Evolutionary conservation across 2,888 invertebrate genomes (phyloP), one percentile per base, ranked within the genome.

Genomic region (Salticus scenicus): DNA sequence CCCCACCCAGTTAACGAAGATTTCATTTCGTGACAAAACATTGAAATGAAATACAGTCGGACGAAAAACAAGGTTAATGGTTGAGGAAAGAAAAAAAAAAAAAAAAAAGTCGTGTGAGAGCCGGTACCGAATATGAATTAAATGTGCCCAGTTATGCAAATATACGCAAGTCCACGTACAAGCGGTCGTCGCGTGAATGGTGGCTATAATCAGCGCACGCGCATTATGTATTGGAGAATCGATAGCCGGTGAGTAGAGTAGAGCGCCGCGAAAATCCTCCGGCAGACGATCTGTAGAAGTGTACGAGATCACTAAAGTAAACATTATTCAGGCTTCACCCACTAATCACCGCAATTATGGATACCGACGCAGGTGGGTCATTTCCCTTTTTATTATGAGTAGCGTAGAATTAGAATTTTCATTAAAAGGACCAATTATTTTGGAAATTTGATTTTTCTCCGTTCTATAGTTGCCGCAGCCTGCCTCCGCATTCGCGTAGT

Each of bases 281-380:
- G 74, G 57, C 80, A 81, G 80, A 81, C 73, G 69, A 81, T 64
- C 20, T 66, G 51, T 51, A 69, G 69, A 57, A 67, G 74, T 72
- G 72, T 72, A 72, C 66, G 31, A 33, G 74, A 37, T 20, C 28
- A 67, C 51, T 47, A 74, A 74, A 47, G 41, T 63, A 72, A 63
- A 67, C 37, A 74, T 81, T 69, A 47, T 74, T 81, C 69, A 47
- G 51, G 17, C 42, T 51, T 81, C 28, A 66, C 30, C 20, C 30
- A 24, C 57, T 4, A 20, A 57, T 24, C 17, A n/a, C 66, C 12
- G n/a, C 31, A 31, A 63, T 31, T 12, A 81, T 81, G 80, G 80
- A 81, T 74, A 74, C 80, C 80, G 80, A 81, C 69, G 51, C 74
- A 81, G 80, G 80, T 81, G 24, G 51, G 80, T 67, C 17, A 0